Evolutionary conservation across 2,888 invertebrate genomes (phyloP).

Genomic region (Phyllotreta striolata): DNA sequence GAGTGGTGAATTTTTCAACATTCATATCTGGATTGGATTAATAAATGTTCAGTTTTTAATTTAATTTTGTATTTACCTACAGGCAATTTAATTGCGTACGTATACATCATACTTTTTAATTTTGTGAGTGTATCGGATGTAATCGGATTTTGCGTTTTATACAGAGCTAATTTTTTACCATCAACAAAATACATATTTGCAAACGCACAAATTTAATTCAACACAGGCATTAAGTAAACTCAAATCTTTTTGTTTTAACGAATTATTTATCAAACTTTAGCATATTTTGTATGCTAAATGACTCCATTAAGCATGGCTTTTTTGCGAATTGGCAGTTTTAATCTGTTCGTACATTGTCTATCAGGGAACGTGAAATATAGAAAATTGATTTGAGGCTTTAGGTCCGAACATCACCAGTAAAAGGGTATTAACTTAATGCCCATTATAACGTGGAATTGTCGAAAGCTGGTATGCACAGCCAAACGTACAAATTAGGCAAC

Average conservation of each 20-base stretch:
- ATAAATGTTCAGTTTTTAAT: no score
- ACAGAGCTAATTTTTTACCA: no score
- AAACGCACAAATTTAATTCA: no score
- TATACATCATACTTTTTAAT: conserved; percentile 10
- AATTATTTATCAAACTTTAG: no score
- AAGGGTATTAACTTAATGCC: conserved; percentile 29
- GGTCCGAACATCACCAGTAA: conserved; percentile 7
- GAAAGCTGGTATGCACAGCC: conserved; percentile 23
- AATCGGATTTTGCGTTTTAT: conserved; percentile 6
- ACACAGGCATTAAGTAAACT: no score
- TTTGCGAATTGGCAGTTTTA: neutral
- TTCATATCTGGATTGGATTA: no score
- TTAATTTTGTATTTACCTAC: neutral
- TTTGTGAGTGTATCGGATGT: neutral
- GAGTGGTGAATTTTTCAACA: neutral
- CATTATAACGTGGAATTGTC: conserved; percentile 31
- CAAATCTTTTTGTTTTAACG: no score
- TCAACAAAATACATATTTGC: no score
- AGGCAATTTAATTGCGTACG: neutral
- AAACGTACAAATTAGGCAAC: conserved; percentile 28
- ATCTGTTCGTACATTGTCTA: neutral
- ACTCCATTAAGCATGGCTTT: neutral
- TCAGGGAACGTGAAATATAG: conserved; percentile 1
- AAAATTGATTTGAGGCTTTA: conserved; percentile 20
- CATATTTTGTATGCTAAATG: no score